phyloP scores from a whole-genome alignment of 2,797 vertebrate species.

The Serranus cabrilla region DNA sequence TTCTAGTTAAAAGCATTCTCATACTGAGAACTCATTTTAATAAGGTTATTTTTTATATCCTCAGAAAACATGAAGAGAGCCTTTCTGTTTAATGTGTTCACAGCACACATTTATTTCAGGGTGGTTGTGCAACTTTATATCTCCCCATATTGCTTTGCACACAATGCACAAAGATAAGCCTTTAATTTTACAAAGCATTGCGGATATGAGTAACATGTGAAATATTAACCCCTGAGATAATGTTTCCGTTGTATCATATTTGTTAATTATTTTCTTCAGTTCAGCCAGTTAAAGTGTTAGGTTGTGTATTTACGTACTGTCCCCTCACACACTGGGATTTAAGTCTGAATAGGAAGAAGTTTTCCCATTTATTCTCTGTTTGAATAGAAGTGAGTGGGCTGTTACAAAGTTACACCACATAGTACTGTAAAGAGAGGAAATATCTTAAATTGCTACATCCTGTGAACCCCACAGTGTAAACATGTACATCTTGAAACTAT shows the following conservation, averaged over 20 bases:
- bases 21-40: background rate
- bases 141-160: background rate
- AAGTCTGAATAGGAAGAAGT: background rate
- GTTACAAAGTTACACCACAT: background rate
- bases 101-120: background rate
- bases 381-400: background rate
- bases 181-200: background rate
- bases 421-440: background rate
- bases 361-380: background rate
- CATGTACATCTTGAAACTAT: background rate
- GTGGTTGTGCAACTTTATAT: background rate
- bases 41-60: slow-evolving; percentile 5
- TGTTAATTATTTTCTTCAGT: background rate
- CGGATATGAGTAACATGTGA: background rate
- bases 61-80: background rate
- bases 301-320: background rate
- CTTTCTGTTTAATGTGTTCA: background rate
- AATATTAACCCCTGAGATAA: background rate
- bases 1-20: background rate
- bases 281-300: background rate
- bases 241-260: background rate
- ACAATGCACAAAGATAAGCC: background rate
- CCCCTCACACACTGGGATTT: background rate
- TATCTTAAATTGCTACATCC: background rate
- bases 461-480: background rate